These are phyloP conservation scores for Cerastis leucographa DNA, from an alignment of 2,888 invertebrate genomes.

Conservation along the genomic window DNA sequence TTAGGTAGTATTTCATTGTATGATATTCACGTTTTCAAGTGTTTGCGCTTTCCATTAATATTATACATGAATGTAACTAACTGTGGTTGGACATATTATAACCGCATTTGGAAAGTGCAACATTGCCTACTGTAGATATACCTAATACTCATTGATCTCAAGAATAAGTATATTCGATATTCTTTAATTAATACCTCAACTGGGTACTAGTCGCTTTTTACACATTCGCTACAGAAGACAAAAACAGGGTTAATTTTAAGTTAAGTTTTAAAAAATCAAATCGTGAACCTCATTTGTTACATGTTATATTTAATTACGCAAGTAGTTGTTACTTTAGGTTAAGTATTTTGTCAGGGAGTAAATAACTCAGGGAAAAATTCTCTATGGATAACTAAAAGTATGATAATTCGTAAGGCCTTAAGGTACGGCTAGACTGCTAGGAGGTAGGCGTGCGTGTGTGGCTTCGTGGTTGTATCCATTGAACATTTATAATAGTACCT, in stretches of 20 bases:
- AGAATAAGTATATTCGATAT: slow-evolving; percentile 13
- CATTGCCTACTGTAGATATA: slow-evolving; percentile 42
- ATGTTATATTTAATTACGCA: slow-evolving; percentile 52
- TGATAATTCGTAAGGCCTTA: slow-evolving; percentile 77
- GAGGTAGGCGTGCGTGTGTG: slow-evolving; percentile 2
- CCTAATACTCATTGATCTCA: slow-evolving; percentile 17
- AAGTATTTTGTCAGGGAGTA: slow-evolving; percentile 62
- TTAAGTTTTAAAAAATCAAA: slow-evolving; percentile 54
- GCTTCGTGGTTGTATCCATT: too few species aligned
- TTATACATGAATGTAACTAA: not conserved
- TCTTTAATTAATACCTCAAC: slow-evolving; percentile 16
- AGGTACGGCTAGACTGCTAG: not conserved
- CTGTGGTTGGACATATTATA: not conserved
- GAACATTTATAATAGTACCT: not conserved
- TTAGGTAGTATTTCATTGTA: slow-evolving; percentile 37
- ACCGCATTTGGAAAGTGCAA: slow-evolving; percentile 11
- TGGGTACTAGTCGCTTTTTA: slow-evolving; percentile 39
- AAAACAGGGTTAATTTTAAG: slow-evolving; percentile 13
- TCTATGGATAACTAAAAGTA: slow-evolving; percentile 71
- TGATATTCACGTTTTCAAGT: slow-evolving; percentile 18
- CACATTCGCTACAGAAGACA: slow-evolving; percentile 17
- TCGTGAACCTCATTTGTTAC: slow-evolving; percentile 64
- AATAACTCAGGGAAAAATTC: slow-evolving; percentile 61
- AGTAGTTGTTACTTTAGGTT: slow-evolving; percentile 62
- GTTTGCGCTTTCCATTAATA: slow-evolving; percentile 26